These are phyloP conservation scores for Ceriagrion tenellum DNA, from an alignment of 2,888 invertebrate genomes.

Conservation along the genomic window DNA sequence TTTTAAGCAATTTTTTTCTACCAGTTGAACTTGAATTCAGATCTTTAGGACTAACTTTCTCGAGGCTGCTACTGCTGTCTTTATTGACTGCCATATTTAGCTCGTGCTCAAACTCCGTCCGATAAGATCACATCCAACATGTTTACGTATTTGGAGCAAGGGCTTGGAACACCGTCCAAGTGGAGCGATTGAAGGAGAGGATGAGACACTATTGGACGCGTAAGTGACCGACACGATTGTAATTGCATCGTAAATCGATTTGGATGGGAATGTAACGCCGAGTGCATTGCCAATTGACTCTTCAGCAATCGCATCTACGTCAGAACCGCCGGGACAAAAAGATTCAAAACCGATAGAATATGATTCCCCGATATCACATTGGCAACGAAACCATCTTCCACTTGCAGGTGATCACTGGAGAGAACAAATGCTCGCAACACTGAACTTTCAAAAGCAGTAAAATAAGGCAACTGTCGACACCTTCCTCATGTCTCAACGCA, in stretches of 20 bases:
- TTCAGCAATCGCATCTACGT: neutral
- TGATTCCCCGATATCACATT: neutral
- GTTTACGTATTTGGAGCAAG: neutral
- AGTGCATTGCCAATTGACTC: neutral
- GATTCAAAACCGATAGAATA: neutral
- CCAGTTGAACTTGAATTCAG: no score
- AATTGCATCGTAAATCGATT: neutral
- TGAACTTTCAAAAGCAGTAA: neutral
- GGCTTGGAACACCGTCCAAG: neutral
- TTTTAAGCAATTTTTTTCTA: no score
- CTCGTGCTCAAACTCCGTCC: neutral
- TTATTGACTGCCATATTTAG: neutral
- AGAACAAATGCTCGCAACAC: no score
- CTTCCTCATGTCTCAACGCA: no score
- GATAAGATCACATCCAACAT: neutral
- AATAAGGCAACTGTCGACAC: no score
- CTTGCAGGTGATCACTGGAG: neutral
- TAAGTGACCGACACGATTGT: neutral
- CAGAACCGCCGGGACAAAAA: neutral
- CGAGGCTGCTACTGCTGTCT: neutral
- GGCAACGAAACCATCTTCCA: neutral
- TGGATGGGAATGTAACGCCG: neutral
- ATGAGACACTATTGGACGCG: neutral
- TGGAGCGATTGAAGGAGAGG: neutral
- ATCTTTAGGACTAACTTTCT: no score